Percentiles rank a stretch among this genome's conserved stretches.
These are phyloP conservation scores for Semotilus atromaculatus DNA, from an alignment of 2,797 vertebrate genomes.

Conservation along the genomic window DNA sequence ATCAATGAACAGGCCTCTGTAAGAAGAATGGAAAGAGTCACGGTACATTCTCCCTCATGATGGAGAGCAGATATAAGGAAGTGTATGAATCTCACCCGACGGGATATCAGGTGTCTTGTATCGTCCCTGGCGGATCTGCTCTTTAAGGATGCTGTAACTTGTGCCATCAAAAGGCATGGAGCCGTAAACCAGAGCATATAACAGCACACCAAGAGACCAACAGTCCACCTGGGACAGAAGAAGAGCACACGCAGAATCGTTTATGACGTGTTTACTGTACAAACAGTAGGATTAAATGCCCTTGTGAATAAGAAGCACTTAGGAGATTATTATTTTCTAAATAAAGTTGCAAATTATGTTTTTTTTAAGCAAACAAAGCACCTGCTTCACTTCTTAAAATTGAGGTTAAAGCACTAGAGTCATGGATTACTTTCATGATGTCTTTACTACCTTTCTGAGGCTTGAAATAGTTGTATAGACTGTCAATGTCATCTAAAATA, in stretches of 20 bases:
- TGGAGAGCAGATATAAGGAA: neutral
- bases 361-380: too few species aligned
- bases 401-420: too few species aligned
- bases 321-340: too few species aligned
- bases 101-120: slow-evolving; percentile 60
- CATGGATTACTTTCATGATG: too few species aligned
- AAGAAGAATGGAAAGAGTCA: neutral
- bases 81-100: slow-evolving; percentile 54
- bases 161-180: slow-evolving; percentile 67
- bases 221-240: slow-evolving; percentile 62
- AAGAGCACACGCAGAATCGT: neutral
- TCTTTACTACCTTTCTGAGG: too few species aligned
- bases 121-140: slow-evolving; percentile 62
- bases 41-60: neutral
- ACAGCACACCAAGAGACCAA: slow-evolving; percentile 68
- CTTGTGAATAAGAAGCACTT: neutral
- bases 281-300: neutral
- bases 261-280: neutral
- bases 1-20: slow-evolving; percentile 63
- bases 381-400: too few species aligned
- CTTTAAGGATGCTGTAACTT: slow-evolving; percentile 59
- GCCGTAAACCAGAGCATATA: slow-evolving; percentile 66
- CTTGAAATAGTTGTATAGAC: too few species aligned
- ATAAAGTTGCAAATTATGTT: too few species aligned
- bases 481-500: neutral